Conservation (phyloP, 2,797 vertebrate genomes). For the Enteromius treurensis region DNA sequence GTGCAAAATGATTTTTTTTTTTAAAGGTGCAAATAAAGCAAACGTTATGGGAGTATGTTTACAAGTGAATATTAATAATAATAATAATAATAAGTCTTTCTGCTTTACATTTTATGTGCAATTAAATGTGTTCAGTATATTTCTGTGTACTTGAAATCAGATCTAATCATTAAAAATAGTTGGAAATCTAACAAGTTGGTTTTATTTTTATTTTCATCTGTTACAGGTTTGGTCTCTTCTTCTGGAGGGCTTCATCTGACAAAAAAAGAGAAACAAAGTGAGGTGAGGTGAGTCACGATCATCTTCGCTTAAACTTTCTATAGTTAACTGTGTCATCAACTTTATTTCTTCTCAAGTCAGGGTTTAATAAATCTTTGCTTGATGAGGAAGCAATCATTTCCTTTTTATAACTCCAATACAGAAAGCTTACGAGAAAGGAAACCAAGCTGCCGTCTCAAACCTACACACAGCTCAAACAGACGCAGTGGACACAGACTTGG, state of each 20-base stretch:
- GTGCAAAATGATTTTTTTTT: neutral
- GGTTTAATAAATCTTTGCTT: neutral
- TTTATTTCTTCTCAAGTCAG: neutral
- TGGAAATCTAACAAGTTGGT: neutral
- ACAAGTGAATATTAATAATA: no score
- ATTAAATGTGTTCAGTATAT: no score
- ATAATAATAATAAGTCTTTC: no score
- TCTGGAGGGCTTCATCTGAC: neutral
- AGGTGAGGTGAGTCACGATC: neutral
- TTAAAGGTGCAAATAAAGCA: neutral
- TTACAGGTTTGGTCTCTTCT: neutral
- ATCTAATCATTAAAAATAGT: neutral
- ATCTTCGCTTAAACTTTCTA: no score
- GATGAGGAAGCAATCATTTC: neutral
- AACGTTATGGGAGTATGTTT: no score
- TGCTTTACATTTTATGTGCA: neutral
- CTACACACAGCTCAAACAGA: neutral
- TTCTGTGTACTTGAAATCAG: neutral
- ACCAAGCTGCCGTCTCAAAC: neutral
- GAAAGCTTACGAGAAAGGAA: constrained; percentile 3
- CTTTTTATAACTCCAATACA: neutral
- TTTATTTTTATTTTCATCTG: neutral
- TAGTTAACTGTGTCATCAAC: neutral
- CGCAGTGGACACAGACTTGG: neutral
- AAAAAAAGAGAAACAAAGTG: neutral